Base-by-base conservation (phyloP, 2,888 invertebrate genomes). In the Incurvaria masculella region DNA sequence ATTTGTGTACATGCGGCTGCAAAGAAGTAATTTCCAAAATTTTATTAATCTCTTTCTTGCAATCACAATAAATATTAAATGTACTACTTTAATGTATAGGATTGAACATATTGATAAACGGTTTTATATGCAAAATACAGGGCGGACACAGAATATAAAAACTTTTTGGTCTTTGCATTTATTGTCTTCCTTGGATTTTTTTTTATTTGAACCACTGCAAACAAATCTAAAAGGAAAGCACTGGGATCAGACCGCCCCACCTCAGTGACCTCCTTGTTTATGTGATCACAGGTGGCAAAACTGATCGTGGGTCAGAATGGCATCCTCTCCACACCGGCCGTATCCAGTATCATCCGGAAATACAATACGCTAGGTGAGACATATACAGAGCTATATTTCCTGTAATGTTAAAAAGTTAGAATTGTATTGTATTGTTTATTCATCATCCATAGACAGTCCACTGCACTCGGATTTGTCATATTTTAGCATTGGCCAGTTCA, bases 271-370 rank as follows among this genome's bases (percentile, higher is more conserved):
- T 23, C 10, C 23, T n/a, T 23, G 23, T 23, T 23, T 23, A 10
- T 23, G 10, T 10, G 51, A 21, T 63, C 65, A n/a, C 59, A 93
- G 91, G 89, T 91, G 39, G 75, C 81, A 18, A 94, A 90, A 67
- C 72, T 99, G 48, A 75, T 97, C 45, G 86, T 99, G 45, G 99
- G 97, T 2, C 91, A 95, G 68, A 85, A 93, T 80, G 98, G 97
- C 4, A 91, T 99, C 54, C 80, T 99, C 18, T 98, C 98, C 8
- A 99, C 99, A 0, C 99, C 99, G 4, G 97, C 98, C 1, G 94
- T 97, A 0, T 99, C 99, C 1, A 88, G 89, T 63, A 80, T 98
- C 51, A 99, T 99, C 62, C 85, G 98, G 48, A 89, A 93, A 66
- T 85, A 89, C 61, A 86, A 89, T 63, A 87, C 92, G 26, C 75